Evolutionary conservation across 2,888 invertebrate genomes (phyloP), one percentile per base, ranked within the genome.

Genomic region (Micropterix aruncella): DNA sequence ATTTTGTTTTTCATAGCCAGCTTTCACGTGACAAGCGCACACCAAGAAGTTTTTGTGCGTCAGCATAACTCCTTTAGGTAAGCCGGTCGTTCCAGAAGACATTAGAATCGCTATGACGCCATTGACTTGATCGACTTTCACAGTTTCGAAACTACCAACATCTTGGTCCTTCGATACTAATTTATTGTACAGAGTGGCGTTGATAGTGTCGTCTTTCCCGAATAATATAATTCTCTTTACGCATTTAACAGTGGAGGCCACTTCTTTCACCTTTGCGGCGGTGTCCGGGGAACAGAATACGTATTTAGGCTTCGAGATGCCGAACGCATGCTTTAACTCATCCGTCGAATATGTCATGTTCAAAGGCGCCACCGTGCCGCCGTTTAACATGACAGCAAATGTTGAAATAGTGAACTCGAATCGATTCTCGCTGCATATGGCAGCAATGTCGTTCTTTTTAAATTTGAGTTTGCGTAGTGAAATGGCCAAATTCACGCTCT

Each of bases 1-100:
- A 27, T 12, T 27, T 27, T 27, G 7, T 12, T 27, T 27, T 5
- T 7, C 5, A n/a, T n/a, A n/a, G 27, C 12, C 12, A 7, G 5
- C 27, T 27, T 27, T 27, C 27, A 12, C 27, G 12, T 27, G 27
- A 5, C 7, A 27, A 7, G 27, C 27, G 12, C 27, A 27, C 12
- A 52, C 46, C 53, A 69, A 59, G 16, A 61, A 48, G 55, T 72
- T 73, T 39, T 55, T 54, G 47, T 73, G 66, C 1, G 66, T 62
- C 5, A 72, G 56, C 61, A 66, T 62, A 2, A 74, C 74, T 12
- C 72, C 73, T 55, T 75, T 74, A 1, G 74, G 70, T 14, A 73
- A 53, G 2, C 76, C 76, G 19, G 62, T 62, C 1, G 75, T 75
- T 36, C 75, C 75, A 50, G 73, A 72, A 5, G 75, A 75, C 53